Percentiles rank a stretch among this genome's conserved stretches.
phyloP scores from a whole-genome alignment of 2,888 invertebrate genomes.

The Idaea straminata region DNA sequence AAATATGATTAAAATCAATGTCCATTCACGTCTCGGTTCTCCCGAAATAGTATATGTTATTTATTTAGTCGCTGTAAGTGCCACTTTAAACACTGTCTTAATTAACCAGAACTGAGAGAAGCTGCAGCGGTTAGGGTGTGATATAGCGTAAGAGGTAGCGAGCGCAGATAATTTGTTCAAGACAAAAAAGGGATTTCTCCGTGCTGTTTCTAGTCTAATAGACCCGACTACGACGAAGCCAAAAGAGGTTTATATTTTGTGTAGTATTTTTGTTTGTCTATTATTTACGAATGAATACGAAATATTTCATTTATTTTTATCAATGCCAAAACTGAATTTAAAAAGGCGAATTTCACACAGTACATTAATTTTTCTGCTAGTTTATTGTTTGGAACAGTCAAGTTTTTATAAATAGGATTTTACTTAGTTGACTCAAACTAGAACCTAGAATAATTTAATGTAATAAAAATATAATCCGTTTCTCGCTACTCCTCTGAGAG shows the following conservation, averaged over 20 bases:
- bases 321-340: too few relatives aligned
- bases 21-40: background rate
- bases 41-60: slow-evolving; percentile 42
- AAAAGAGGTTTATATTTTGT: too few relatives aligned
- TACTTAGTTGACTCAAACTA: background rate
- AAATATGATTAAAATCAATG: background rate
- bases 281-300: too few relatives aligned
- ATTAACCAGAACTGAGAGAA: slow-evolving; percentile 72
- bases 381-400: too few relatives aligned
- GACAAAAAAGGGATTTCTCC: background rate
- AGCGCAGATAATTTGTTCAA: slow-evolving; percentile 6
- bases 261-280: too few relatives aligned
- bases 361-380: too few relatives aligned
- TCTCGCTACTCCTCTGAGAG: slow-evolving; percentile 24
- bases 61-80: slow-evolving; percentile 71
- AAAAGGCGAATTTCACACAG: too few relatives aligned
- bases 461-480: slow-evolving; percentile 12
- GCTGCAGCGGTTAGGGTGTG: slow-evolving; percentile 42
- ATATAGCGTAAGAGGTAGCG: slow-evolving; percentile 36
- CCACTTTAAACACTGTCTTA: slow-evolving; percentile 76
- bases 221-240: too few relatives aligned
- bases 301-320: too few relatives aligned
- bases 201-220: background rate
- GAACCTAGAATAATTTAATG: background rate
- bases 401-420: too few relatives aligned